Evolutionary conservation across 2,888 invertebrate species (phyloP), one percentile per base, ranked within the genome.

Genomic region (Mystacides longicornis): DNA sequence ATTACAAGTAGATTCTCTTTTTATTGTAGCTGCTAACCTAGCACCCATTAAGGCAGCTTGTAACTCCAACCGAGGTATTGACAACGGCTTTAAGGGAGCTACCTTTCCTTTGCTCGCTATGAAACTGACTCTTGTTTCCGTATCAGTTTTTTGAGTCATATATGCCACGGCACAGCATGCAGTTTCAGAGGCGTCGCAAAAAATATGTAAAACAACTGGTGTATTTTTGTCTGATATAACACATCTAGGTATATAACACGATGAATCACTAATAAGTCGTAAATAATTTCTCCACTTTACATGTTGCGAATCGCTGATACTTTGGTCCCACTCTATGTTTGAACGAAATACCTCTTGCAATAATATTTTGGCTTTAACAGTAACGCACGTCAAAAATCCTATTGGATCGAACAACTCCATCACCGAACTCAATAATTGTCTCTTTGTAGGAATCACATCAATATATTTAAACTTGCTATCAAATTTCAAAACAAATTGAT

Each of bases 141-240:
- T 11, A 2, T 1, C n/a, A 5, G 2, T 5, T 7, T 5, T 46
- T 21, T 46, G 37, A 4, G 20, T n/a, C 14, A 54, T 22, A 42
- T 60, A 62, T 3, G 53, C 56, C 2, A 48, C 55, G 2, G 57
- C 51, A 14, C 57, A 57, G 47, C 51, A 60, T 5, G 57, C 59
- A n/a, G 51, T 20, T 14, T 42, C 27, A 18, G 57, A 59, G 1
- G 61, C 59, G 23, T 62, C 60, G 21, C 58, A 49, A 21, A 62
- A 58, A 1, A 60, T 33, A 23, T 62, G 56, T 5, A 61, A 49
- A 11, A 60, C 43, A 1, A 46, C 27, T 23, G 11, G 2, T 5
- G 4, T 9, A 1, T 2, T 2, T n/a, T 11, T 45, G 2, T 14
- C 7, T 2, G 1, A 7, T 1, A 33, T 3, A 9, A 18, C 42